Evolutionary conservation across 2,113 vertebrate species (phyloP).

Genomic region (Polypterus bichir): DNA sequence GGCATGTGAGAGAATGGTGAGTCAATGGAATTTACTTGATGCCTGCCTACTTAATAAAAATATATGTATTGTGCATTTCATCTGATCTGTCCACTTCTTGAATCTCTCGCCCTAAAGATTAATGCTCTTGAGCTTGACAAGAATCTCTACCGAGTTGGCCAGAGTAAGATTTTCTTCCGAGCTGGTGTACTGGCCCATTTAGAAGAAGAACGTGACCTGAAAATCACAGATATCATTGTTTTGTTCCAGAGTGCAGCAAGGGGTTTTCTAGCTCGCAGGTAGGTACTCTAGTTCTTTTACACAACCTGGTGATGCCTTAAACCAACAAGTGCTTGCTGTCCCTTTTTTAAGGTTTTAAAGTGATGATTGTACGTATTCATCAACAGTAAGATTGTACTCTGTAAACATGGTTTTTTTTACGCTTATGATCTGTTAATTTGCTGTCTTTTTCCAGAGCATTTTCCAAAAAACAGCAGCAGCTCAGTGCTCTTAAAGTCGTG

Average conservation of each 20-base stretch:
- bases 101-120: conserved; percentile 44
- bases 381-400: too few relatives aligned
- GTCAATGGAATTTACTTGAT: conserved; percentile 5
- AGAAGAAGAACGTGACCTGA: conserved; percentile 79
- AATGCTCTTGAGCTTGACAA: conserved; percentile 68
- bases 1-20: conserved; percentile 78
- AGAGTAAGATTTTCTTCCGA: conserved; percentile 87
- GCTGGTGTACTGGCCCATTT: conserved; percentile 77
- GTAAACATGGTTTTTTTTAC: too few relatives aligned
- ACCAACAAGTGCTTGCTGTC: too few relatives aligned
- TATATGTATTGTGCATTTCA: too few relatives aligned
- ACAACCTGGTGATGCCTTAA: too few relatives aligned
- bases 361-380: too few relatives aligned
- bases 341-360: too few relatives aligned
- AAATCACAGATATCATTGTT: conserved; percentile 83
- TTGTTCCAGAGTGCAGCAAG: conserved; percentile 74
- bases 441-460: conserved; percentile 50
- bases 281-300: not conserved
- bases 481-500: conserved; percentile 74
- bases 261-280: conserved; percentile 77
- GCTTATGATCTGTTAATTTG: not conserved
- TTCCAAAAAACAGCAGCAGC: conserved; percentile 73
- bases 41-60: too few relatives aligned
- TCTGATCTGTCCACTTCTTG: too few relatives aligned
- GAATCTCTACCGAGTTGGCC: conserved; percentile 76